A percentile compares a stretch with the other conserved stretches of the same genome.
These are phyloP conservation scores for Orthosia incerta DNA, from an alignment of 2,888 invertebrate genomes.

Conservation along the genomic window DNA sequence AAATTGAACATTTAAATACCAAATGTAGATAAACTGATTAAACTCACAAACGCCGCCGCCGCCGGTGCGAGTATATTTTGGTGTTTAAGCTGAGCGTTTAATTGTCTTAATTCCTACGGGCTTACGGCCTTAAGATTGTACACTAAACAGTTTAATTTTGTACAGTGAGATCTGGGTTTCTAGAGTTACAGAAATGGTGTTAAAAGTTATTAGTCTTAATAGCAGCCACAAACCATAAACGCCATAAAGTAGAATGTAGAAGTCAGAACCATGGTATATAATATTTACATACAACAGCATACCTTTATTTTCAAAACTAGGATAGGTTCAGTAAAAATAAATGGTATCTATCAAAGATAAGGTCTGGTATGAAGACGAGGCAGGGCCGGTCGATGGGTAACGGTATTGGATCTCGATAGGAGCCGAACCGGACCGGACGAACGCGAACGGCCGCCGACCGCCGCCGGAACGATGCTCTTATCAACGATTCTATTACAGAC, in stretches of 20 bases:
- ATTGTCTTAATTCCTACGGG: constrained; percentile 40
- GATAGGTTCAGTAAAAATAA: constrained; percentile 49
- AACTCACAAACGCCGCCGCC: constrained; percentile 29
- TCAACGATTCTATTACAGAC: constrained; percentile 49
- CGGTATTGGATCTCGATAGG: constrained; percentile 58
- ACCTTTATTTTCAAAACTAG: constrained; percentile 10
- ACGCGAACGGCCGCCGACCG: constrained; percentile 9
- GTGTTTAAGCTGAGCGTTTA: constrained; percentile 49
- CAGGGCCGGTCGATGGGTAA: constrained; percentile 23
- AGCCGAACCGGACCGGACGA: constrained; percentile 8
- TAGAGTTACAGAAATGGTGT: neutral
- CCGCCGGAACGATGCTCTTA: constrained; percentile 44
- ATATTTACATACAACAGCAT: neutral
- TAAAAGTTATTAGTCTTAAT: neutral
- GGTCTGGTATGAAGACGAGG: constrained; percentile 21
- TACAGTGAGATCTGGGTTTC: neutral
- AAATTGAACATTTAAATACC: constrained; percentile 72
- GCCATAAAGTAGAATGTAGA: neutral
- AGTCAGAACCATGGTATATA: neutral
- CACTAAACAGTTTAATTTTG: constrained; percentile 26
- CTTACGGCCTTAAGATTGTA: constrained; percentile 18
- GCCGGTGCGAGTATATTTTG: constrained; percentile 33
- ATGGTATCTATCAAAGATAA: constrained; percentile 49
- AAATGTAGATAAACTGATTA: constrained; percentile 57
- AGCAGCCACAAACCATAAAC: neutral